These are phyloP conservation scores for Eupristina koningsbergeri DNA, from an alignment of 1,140 invertebrate species.

Conservation along the genomic window DNA sequence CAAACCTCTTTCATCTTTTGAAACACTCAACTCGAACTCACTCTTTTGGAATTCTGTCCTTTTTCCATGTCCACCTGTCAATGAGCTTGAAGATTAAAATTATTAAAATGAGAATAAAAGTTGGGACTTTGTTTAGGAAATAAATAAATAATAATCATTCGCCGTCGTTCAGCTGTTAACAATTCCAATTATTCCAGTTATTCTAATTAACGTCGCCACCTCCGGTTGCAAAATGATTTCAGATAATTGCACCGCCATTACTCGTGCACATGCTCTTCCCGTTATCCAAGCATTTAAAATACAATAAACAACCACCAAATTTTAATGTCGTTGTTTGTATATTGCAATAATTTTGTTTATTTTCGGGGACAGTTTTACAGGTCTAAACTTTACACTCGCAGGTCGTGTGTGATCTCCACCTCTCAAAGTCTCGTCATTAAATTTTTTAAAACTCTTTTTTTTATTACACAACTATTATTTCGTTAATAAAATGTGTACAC, in stretches of 20 bases:
- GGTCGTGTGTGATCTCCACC: too few species aligned
- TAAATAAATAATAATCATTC: conserved; percentile 29
- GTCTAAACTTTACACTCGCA: too few species aligned
- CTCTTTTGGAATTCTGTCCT: too few species aligned
- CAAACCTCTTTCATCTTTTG: too few species aligned
- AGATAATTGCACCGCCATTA: conserved; percentile 9
- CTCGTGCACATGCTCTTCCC: neutral
- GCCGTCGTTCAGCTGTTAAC: conserved; percentile 29
- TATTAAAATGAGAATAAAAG: neutral
- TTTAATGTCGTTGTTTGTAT: neutral
- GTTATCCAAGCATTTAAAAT: conserved; percentile 25
- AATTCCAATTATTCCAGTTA: conserved; percentile 55
- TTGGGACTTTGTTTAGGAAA: neutral
- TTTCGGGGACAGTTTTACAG: neutral
- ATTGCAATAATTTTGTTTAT: neutral
- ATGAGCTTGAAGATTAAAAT: neutral
- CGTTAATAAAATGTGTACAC: too few species aligned
- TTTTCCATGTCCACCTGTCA: too few species aligned
- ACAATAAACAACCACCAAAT: neutral
- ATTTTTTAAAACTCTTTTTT: too few species aligned
- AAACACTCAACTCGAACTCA: too few species aligned
- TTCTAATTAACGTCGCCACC: conserved; percentile 48
- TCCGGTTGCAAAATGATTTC: conserved; percentile 41
- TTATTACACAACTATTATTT: too few species aligned
- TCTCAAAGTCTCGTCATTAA: too few species aligned